These are phyloP conservation scores for Urocitellus parryii DNA, from an alignment of 2,113 vertebrate genomes.

Conservation along the genomic window DNA sequence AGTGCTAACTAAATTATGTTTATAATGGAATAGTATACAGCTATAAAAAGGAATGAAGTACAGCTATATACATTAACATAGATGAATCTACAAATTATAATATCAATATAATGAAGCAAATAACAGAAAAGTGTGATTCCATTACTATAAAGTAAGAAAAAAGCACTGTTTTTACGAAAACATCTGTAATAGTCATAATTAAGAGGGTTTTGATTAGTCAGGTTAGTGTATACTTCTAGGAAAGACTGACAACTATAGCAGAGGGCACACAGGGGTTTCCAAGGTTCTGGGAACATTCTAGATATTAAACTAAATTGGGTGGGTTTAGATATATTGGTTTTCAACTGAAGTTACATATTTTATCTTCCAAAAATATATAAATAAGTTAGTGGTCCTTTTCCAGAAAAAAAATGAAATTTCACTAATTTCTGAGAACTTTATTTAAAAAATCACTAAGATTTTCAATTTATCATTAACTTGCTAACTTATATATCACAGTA, in stretches of 20 bases:
- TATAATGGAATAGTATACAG: not conserved
- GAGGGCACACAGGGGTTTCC: not conserved
- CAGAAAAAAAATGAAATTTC: not conserved
- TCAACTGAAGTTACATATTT: not conserved
- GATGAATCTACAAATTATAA: not conserved
- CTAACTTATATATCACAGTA: not conserved
- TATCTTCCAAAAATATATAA: not conserved
- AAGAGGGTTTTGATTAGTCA: not conserved
- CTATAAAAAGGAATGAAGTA: not conserved
- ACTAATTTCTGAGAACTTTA: not conserved
- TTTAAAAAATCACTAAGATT: not conserved
- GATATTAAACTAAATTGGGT: not conserved
- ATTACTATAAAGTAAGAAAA: conserved; percentile 2
- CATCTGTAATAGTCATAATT: not conserved
- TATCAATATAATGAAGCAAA: not conserved
- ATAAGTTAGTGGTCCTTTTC: not conserved
- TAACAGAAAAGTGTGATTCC: not conserved
- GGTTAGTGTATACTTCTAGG: not conserved
- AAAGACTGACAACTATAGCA: not conserved
- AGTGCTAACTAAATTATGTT: not conserved
- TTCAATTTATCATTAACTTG: not conserved
- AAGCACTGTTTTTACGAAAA: not conserved
- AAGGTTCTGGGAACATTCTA: not conserved
- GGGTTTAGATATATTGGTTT: not conserved
- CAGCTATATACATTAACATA: not conserved